Evolutionary conservation across 2,888 invertebrate genomes (phyloP).

Genomic region (Agrochola lota): DNA sequence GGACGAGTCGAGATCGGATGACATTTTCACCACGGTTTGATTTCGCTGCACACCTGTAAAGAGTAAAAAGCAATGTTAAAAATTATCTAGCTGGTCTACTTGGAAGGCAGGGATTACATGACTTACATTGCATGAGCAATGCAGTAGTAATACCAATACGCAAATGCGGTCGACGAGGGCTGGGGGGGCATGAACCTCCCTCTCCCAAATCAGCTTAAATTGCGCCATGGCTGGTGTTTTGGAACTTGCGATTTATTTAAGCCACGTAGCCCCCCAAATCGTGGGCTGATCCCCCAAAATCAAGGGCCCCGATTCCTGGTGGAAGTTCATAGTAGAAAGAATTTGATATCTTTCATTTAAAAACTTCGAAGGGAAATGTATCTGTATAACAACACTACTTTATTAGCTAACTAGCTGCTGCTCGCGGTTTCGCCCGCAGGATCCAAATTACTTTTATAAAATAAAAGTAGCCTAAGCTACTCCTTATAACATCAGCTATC

Average conservation of each 20-base stretch:
- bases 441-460: no score
- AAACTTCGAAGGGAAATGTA: background rate
- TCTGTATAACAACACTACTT: background rate
- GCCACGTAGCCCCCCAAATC: background rate
- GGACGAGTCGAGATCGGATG: conserved; percentile 16
- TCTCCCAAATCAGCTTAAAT: background rate
- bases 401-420: background rate
- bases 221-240: background rate
- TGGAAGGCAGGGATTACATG: background rate
- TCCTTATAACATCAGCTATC: no score
- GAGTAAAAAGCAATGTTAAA: background rate
- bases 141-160: background rate
- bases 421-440: no score
- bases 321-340: background rate
- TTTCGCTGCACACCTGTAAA: conserved; percentile 3
- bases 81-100: background rate
- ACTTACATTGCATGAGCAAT: background rate
- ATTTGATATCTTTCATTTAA: background rate
- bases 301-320: background rate
- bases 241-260: background rate
- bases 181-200: background rate
- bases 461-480: no score
- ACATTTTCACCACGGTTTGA: conserved; percentile 4
- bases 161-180: no score
- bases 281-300: background rate